Base-by-base conservation (phyloP, 1,140 invertebrate genomes). In the Pogonus chalceus region DNA sequence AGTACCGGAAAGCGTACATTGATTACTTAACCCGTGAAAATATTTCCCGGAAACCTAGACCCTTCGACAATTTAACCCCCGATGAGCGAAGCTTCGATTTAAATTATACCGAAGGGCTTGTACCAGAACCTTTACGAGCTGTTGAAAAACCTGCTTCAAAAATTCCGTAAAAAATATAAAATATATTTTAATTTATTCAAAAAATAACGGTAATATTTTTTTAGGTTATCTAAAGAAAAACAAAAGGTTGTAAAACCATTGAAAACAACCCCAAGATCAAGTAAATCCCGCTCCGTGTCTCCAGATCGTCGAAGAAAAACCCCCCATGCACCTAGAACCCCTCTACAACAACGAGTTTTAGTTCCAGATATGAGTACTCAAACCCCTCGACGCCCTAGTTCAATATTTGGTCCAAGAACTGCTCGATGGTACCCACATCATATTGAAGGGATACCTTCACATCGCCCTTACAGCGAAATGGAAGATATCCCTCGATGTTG, bases 1-100 rank as follows among this genome's bases (percentile, higher is more conserved):
- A 79, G 58, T 77, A 78, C 54, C 69, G 69, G 48, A 72, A 69
- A 59, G 68, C 68, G 10, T 70, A 69, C 56, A 60, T 65, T 2
- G 64, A 69, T 60, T 71, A 69, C 52, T 56, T 70, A 35, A 66
- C 65, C 20, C 59, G 67, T 24, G 69, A 71, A 56, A 61, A 61
- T 51, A 50, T 68, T 2, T 59, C 60, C 22, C 46, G 58, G 9
- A 61, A 63, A 49, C 46, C 54, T 20, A 54, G 61, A 51, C 57
- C 61, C 23, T 24, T 60, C 35, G 60, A 65, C 22, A 60, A 62
- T 57, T 35, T 62, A 35, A 23, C 50, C n/a, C 22, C 22, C 18
- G 43, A 4, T 9, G 26, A 48, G 49, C 52, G 60, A 20, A 35
- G 50, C 35, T 57, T 56, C 20, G 53, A 52, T 16, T 39, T 54